Conservation (phyloP, 2,113 vertebrate genomes). For the Australoheros scitulus region DNA sequence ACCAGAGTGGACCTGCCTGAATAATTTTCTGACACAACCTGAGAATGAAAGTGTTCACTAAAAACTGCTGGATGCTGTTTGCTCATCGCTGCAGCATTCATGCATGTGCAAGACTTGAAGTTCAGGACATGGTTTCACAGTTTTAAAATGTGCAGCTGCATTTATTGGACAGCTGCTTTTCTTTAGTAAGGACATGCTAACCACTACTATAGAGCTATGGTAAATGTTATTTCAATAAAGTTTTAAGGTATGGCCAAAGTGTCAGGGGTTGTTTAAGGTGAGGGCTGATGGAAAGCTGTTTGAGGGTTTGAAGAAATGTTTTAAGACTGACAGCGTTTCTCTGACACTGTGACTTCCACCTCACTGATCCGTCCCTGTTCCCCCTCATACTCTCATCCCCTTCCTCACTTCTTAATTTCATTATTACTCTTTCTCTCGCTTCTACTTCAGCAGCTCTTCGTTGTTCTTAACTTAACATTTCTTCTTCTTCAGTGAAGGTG, state of each 20-base stretch:
- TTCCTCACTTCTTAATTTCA: constrained; percentile 9
- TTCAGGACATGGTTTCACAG: not conserved
- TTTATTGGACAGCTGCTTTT: not conserved
- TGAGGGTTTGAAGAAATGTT: not conserved
- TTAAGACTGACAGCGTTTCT: not conserved
- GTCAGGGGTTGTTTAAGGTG: not conserved
- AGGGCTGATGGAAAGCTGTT: not conserved
- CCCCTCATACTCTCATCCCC: not conserved
- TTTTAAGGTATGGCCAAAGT: fast-evolving
- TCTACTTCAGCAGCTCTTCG: constrained; percentile 1
- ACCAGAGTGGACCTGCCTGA: not conserved
- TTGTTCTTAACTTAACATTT: constrained; percentile 9
- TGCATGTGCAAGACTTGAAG: fast-evolving
- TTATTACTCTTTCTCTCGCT: not conserved
- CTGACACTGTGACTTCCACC: not conserved
- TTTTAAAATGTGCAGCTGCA: not conserved
- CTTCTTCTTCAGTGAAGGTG: constrained; percentile 2
- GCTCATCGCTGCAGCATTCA: not conserved
- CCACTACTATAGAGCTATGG: not conserved
- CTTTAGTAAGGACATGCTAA: not conserved
- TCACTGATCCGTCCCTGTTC: constrained; percentile 9
- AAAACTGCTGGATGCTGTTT: not conserved
- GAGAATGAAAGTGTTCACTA: not conserved
- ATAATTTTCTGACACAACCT: not conserved
- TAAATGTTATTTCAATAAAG: not conserved